Conservation (phyloP, 2,113 vertebrate genomes). For the Proterorhinus semilunaris region DNA sequence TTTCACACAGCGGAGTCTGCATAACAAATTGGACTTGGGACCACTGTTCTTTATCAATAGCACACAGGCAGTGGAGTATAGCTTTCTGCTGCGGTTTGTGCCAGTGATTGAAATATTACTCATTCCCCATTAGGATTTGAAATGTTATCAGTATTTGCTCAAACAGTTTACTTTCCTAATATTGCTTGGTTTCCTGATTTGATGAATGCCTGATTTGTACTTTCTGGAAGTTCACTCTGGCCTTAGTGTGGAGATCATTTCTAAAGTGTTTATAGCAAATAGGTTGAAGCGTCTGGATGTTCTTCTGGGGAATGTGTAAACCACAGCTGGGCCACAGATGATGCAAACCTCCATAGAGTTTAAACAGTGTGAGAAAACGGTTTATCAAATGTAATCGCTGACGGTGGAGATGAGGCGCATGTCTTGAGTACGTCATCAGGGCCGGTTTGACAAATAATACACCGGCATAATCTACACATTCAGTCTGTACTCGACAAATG, state of each 20-base stretch:
- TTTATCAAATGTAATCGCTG: neutral
- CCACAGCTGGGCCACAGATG: constrained; percentile 48
- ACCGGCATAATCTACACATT: neutral
- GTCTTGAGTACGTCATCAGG: neutral
- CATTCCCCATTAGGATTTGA: no score
- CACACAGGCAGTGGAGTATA: no score
- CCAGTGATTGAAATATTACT: no score
- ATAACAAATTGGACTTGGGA: no score
- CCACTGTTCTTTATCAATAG: no score
- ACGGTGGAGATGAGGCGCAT: neutral
- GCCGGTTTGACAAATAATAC: neutral
- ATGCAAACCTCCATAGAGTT: constrained; percentile 27
- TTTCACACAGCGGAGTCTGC: no score
- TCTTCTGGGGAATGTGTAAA: neutral
- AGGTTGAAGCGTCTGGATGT: neutral
- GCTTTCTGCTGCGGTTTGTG: no score
- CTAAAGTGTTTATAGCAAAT: neutral
- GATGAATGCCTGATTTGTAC: neutral
- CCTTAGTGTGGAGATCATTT: neutral
- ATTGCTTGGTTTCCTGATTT: neutral
- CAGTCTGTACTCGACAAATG: neutral
- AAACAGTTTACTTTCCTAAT: no score
- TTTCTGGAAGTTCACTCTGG: neutral
- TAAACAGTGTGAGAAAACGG: neutral
- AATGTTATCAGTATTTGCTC: no score